These are phyloP conservation scores for Lasioglossum villosulum DNA, from an alignment of 2,888 invertebrate genomes.

Conservation along the genomic window DNA sequence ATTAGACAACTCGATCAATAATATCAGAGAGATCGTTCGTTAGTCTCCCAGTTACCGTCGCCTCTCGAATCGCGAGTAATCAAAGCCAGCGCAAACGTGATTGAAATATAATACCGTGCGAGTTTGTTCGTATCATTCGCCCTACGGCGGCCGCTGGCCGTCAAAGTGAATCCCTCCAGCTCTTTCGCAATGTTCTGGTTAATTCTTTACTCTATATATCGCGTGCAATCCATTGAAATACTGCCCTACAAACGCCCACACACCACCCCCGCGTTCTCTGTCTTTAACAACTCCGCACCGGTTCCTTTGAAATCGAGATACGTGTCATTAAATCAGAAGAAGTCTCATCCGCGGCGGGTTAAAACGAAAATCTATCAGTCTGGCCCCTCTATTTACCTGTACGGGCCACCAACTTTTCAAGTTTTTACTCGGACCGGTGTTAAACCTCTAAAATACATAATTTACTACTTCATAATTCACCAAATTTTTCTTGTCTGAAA, in stretches of 20 bases:
- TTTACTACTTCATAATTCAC: neutral
- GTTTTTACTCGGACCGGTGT: neutral
- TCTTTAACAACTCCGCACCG: neutral
- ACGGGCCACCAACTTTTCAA: neutral
- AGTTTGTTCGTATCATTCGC: constrained; percentile 73
- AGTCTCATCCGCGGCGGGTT: neutral
- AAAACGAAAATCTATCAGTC: neutral
- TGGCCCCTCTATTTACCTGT: neutral
- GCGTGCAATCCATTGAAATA: constrained; percentile 56
- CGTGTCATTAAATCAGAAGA: neutral
- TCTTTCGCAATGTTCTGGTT: constrained; percentile 64
- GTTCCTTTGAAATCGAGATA: neutral
- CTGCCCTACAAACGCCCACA: constrained; percentile 56
- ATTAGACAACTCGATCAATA: constrained; percentile 74
- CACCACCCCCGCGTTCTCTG: neutral
- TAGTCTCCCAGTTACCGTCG: constrained; percentile 69
- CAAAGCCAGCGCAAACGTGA: constrained; percentile 75
- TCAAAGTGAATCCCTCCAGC: constrained; percentile 72
- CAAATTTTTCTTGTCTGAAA: too few species aligned
- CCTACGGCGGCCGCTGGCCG: constrained; percentile 66
- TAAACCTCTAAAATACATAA: neutral
- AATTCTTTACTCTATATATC: constrained; percentile 70
- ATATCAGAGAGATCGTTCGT: constrained; percentile 74
- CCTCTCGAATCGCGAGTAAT: constrained; percentile 72
- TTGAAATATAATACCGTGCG: constrained; percentile 73